phyloP scores from a whole-genome alignment of 2,797 vertebrate species.

The Pygocentrus nattereri region DNA sequence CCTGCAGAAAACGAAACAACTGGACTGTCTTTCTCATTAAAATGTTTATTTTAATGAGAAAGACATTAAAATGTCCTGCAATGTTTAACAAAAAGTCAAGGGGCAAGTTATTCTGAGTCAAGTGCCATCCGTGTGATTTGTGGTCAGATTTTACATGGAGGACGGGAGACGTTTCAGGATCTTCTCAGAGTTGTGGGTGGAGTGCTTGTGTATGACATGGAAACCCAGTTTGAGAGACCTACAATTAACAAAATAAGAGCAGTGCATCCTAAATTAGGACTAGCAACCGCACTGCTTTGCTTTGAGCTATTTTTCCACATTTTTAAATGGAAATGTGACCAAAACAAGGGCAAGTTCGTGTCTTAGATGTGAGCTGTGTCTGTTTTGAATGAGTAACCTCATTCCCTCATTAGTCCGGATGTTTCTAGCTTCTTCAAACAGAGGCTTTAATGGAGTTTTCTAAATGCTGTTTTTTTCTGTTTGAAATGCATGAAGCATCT shows the following conservation, averaged over 20 bases:
- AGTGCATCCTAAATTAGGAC: constrained; percentile 66
- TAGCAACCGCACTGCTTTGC: constrained; percentile 42
- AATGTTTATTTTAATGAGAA: no score
- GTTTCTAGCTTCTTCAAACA: constrained; percentile 52
- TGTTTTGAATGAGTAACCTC: constrained; percentile 2
- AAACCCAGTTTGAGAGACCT: constrained; percentile 66
- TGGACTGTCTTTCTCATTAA: not conserved
- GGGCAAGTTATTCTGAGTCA: not conserved
- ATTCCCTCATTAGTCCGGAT: not conserved
- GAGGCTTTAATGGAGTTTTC: constrained; percentile 55
- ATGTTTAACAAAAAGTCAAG: not conserved
- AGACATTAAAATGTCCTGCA: no score
- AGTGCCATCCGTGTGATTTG: not conserved
- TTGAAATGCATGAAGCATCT: not conserved
- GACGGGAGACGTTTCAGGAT: constrained; percentile 13
- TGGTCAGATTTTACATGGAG: not conserved
- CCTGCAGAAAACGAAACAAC: constrained; percentile 7
- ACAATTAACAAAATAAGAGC: constrained; percentile 69
- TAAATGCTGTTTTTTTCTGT: not conserved
- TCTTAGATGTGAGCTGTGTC: not conserved
- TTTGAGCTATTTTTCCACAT: not conserved
- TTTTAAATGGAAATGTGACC: constrained; percentile 19
- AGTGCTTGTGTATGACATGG: constrained; percentile 60
- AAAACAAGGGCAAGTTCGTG: constrained; percentile 6
- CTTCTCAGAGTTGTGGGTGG: constrained; percentile 63